Percentiles rank a stretch among this genome's conserved stretches.
Conservation (phyloP, 2,888 invertebrate species). For the Erebia palarica region DNA sequence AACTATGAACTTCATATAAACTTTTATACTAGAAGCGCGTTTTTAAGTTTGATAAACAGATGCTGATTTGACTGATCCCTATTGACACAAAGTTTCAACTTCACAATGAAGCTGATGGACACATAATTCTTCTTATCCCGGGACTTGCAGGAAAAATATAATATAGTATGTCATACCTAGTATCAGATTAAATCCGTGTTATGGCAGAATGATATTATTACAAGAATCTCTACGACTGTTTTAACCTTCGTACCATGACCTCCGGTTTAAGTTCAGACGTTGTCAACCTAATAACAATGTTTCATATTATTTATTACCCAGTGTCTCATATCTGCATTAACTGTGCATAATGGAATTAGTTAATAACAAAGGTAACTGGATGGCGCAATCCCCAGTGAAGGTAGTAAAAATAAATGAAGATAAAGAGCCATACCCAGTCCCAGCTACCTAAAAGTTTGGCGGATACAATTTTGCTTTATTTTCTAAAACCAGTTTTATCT, state of each 20-base stretch:
- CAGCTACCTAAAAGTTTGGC: constrained; percentile 23
- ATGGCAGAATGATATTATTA: not conserved
- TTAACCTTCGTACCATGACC: constrained; percentile 3
- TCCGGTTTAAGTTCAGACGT: constrained; percentile 4
- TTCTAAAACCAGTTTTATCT: constrained; percentile 7
- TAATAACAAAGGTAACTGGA: constrained; percentile 18
- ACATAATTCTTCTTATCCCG: too few species aligned
- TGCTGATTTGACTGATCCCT: too few species aligned
- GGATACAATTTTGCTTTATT: constrained; percentile 20
- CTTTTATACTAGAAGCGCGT: too few species aligned
- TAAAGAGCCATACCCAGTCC: constrained; percentile 18
- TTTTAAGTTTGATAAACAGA: too few species aligned
- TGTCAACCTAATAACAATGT: constrained; percentile 2
- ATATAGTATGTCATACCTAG: too few species aligned
- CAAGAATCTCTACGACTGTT: not conserved
- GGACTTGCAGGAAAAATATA: too few species aligned
- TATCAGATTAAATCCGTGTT: not conserved
- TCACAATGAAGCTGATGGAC: too few species aligned
- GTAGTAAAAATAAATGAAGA: constrained; percentile 28
- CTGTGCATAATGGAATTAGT: constrained; percentile 24
- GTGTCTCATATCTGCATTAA: constrained; percentile 18
- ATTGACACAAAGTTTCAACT: too few species aligned
- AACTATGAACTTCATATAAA: too few species aligned
- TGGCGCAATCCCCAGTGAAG: not conserved
- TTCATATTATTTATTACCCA: constrained; percentile 11